Conservation (phyloP, 23 tunicate genomes). For the Ascidia mentula region DNA sequence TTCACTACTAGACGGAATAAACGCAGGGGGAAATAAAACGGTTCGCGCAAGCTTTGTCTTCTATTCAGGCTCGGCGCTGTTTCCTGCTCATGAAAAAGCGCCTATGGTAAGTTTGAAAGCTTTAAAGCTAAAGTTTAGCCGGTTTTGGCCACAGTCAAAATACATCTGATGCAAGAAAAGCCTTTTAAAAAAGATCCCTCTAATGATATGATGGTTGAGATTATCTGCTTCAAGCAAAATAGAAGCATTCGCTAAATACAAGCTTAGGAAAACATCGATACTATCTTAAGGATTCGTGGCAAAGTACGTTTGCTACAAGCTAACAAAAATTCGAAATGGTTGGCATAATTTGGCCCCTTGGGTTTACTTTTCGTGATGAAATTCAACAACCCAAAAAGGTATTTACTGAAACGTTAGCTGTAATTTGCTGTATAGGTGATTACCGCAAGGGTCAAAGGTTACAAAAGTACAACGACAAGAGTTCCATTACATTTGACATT, state of each 20-base stretch:
- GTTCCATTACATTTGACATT: neutral
- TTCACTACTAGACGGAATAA: neutral
- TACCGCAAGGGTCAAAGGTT: neutral
- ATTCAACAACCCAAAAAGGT: too few species aligned
- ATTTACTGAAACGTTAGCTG: too few species aligned
- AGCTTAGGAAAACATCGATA: too few species aligned
- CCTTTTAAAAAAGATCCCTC: too few species aligned
- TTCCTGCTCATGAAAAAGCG: neutral
- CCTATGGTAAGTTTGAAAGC: slow-evolving; percentile 10
- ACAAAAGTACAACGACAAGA: neutral
- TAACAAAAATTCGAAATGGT: neutral
- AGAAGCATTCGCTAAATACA: too few species aligned
- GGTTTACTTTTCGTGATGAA: neutral
- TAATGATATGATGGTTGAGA: too few species aligned
- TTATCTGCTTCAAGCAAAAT: too few species aligned
- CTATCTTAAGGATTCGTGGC: too few species aligned
- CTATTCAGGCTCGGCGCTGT: neutral
- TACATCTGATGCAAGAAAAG: too few species aligned
- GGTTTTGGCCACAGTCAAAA: too few species aligned
- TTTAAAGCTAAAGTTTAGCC: too few species aligned
- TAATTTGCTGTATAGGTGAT: neutral
- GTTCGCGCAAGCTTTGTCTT: neutral
- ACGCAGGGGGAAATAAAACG: neutral
- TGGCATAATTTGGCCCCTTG: neutral
- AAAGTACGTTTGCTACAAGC: too few species aligned